phyloP scores from a whole-genome alignment of 2,888 invertebrate species.

The Tenodera sinensis region DNA sequence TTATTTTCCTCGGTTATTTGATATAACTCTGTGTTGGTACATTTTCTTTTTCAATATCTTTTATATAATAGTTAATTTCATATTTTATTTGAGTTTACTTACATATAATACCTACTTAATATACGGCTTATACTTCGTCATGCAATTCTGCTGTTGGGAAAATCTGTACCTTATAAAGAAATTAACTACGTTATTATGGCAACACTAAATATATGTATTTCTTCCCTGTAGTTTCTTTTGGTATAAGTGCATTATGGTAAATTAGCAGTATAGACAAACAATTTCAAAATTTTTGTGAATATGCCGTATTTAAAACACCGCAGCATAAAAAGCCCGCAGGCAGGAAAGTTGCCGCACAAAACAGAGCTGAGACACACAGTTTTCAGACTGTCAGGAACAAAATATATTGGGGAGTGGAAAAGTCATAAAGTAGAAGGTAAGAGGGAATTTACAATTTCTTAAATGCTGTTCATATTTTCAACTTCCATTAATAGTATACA shows the following conservation, averaged over 20 bases:
- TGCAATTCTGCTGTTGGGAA: too few species aligned
- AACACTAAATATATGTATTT: neutral
- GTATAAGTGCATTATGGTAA: neutral
- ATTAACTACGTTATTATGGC: neutral
- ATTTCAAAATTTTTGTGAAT: slow-evolving; percentile 31
- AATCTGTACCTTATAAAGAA: neutral
- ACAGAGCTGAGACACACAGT: slow-evolving; percentile 56
- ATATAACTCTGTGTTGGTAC: too few species aligned
- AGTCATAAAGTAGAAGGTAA: slow-evolving; percentile 34
- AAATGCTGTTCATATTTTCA: too few species aligned
- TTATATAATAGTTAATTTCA: too few species aligned
- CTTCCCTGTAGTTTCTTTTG: neutral
- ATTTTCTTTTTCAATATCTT: too few species aligned
- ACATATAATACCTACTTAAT: too few species aligned
- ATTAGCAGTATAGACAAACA: neutral
- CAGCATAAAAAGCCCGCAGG: neutral
- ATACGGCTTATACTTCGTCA: too few species aligned
- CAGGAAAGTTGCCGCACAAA: slow-evolving; percentile 45
- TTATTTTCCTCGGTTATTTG: too few species aligned
- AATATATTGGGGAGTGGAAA: slow-evolving; percentile 32
- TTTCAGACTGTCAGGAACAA: slow-evolving; percentile 52
- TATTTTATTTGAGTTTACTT: too few species aligned
- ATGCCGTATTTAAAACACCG: slow-evolving; percentile 45
- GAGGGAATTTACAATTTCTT: neutral
- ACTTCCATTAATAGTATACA: too few species aligned